These are phyloP conservation scores for Tuta absoluta DNA, from an alignment of 2,888 invertebrate species.

Conservation along the genomic window DNA sequence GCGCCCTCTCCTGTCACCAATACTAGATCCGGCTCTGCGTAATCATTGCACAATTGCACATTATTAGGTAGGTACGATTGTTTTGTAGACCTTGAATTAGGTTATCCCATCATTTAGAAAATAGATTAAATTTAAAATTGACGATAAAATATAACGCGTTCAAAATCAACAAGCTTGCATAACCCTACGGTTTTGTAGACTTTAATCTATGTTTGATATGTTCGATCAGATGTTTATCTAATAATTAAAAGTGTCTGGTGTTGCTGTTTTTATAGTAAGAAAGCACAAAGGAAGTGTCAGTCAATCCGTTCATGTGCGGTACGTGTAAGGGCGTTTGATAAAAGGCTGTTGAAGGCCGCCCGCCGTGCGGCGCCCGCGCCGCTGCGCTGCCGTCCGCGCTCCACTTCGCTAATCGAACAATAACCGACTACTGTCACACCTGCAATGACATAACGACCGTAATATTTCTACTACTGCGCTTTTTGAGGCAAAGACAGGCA, in stretches of 20 bases:
- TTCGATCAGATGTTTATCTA: conserved; percentile 1
- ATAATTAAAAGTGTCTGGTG: not conserved
- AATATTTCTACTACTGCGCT: conserved; percentile 26
- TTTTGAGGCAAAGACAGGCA: conserved; percentile 27
- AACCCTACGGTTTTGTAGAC: no score
- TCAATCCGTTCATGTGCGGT: conserved; percentile 5
- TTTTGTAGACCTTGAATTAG: not conserved
- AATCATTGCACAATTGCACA: not conserved
- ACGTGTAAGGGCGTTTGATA: conserved; percentile 44
- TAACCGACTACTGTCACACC: conserved; percentile 29
- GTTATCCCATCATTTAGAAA: not conserved
- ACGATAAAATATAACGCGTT: no score
- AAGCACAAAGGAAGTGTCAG: conserved; percentile 24
- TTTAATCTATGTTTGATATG: not conserved
- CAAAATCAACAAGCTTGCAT: no score
- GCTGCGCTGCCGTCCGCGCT: not conserved
- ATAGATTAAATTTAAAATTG: not conserved
- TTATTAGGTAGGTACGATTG: not conserved
- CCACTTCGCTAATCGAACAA: conserved; percentile 29
- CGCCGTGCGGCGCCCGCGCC: conserved; percentile 25
- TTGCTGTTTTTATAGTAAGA: conserved; percentile 4
- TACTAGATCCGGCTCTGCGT: conserved; percentile 1
- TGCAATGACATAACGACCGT: conserved; percentile 30
- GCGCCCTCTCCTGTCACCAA: not conserved
- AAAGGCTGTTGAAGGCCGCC: conserved; percentile 42